Evolutionary conservation across 2,888 invertebrate species (phyloP), one percentile per base, ranked within the genome.

Genomic region (Schizotus pectinicornis): DNA sequence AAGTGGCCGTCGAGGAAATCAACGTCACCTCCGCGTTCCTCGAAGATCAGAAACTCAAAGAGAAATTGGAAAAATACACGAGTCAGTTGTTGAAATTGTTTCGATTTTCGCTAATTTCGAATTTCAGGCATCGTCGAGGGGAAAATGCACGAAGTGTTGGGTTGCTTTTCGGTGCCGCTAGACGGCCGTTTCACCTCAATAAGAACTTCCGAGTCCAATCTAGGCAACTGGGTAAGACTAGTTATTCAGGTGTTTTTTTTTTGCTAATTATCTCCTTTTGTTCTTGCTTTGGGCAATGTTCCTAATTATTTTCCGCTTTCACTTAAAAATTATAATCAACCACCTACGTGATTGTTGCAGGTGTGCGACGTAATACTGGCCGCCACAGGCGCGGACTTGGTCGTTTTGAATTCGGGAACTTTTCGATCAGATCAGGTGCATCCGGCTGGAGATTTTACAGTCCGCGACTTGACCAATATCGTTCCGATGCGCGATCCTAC

Each of bases 391-490:
- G 92, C 94, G 0, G 95, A 95, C 76, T 81, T 93, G 47, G 92
- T 93, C 6, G 78, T 95, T 9, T 80, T 95, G 38, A 95, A 95
- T 80, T 93, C 94, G 0, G 95, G 93, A n/a, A 92, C 92, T 9
- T 85, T 93, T 65, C 80, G 92, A 41, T 90, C 90, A 2, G 92
- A 93, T 67, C 85, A 85, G 81, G 85, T 92, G 1, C 94, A 95
- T 79, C 86, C 90, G 0, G 88, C 90, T 0, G 95, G 95, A 0
- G 88, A 89, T 48, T 95, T 95, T 79, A 91, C 88, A 1, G 86
- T 94, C 73, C 85, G 92, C 7, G 94, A 95, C 79, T 81, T 95
- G 39, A 87, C 90, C 9, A 89, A 87, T 65, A 87, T 95, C 39
- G 86, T 95, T 51, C 95, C 95, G 0, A 91, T 94, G 89, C 80